Evolutionary conservation across 2,113 vertebrate species (phyloP), one percentile per base, ranked within the genome.

Genomic region (Thamnophis sirtalis): DNA sequence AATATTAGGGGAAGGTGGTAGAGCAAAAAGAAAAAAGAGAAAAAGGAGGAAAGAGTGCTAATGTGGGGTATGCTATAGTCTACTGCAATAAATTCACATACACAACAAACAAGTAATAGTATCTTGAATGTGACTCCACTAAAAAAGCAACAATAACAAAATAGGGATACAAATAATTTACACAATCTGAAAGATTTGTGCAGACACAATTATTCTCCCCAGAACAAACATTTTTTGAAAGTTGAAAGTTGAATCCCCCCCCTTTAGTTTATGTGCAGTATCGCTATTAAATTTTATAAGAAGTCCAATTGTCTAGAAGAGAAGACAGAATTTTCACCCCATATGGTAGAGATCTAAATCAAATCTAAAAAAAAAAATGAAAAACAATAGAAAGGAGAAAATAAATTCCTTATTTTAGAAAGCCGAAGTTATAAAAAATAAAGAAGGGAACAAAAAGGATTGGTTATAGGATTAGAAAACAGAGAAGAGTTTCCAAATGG

Each of bases 41-140:
- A 98, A 98, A 98, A 97, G 98, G 98, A 99, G 98, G 98, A 99
- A 98, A 98, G 98, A 98, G 98, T 98, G 98, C 98, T 98, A 98
- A 98, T 98, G 98, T 98, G 97, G 98, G 98, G 98, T 98, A 97
- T 97, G 98, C 98, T 98, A 98, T 97, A 98, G 96, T 98, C 98
- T 98, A 98, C 97, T 98, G 97, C 98, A 98, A 98, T 98, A 98
- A 99, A 99, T 98, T 99, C 98, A 98, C 98, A 99, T 99, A 98
- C 98, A 99, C 98, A 98, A 99, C 98, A 98, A 98, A 99, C 97
- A 99, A 98, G 98, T 98, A 98, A 99, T 98, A 99, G 98, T 98
- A 98, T 98, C 98, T 98, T 98, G 98, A 98, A 98, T 98, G 98
- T 99, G 98, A 98, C 98, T 98, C 98, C 98, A 98, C 98, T 98